Base-by-base conservation (phyloP, 2,113 vertebrate genomes). In the Cyanistes caeruleus region DNA sequence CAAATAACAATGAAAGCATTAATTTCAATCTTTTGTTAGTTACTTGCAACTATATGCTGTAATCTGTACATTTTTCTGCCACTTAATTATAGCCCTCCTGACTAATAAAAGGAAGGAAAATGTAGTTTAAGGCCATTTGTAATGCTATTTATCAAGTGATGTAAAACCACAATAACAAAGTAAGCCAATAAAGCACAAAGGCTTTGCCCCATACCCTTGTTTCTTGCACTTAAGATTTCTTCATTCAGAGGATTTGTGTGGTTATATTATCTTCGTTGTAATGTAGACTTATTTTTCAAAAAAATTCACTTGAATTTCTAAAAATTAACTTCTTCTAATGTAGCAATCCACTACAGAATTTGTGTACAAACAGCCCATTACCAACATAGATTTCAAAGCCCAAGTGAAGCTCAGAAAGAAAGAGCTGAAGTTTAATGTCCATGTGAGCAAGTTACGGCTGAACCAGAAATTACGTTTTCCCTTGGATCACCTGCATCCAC, bases 311-410 rank as follows among this genome's bases (percentile, higher is more conserved):
- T 90, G 79, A 95, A 84, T 97, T 97, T 94, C 78, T 97, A 97
- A 97, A 98, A 95, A 75, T 96, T 95, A 98, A 95, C 97, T 98
- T 93, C 97, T 95, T 97, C 76, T 91, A 70, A 91, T 76, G 87
- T 94, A 70, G 63, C 53, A 96, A 65, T 83, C 73, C 69, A 73
- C 49, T 52, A 49, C 27, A 92, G 52, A 84, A 53, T 39, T 55
- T 5, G 17, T 64, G 35, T 80, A 95, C 33, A 88, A 78, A 64
- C 72, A 69, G 55, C 76, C 81, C 43, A 15, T 48, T 76, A 81
- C 77, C 70, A 85, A 75, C 35, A 79, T 5, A 59, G 48, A 62
- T 93, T 90, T 39, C 28, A 63, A 69, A 84, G 68, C 53, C 52
- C 53, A 84, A 31, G 73, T 52, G 39, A 75, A 92, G 53, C 84